Base-by-base conservation (phyloP, 2,888 invertebrate species). In the Odontocolon sp. region DNA sequence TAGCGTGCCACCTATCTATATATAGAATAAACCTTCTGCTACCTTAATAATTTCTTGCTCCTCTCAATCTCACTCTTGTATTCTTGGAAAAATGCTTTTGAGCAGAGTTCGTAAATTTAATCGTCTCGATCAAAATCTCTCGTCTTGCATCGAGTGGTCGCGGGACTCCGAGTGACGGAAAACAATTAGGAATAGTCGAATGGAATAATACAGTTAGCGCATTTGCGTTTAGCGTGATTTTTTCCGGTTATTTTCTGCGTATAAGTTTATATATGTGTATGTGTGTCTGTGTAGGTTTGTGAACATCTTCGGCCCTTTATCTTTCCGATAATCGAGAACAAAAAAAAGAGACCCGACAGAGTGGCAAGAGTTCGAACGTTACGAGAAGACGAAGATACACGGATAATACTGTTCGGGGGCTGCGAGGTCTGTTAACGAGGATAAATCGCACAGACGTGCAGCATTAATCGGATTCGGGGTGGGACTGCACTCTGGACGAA, bases 321-420 rank as follows among this genome's bases (percentile, higher is more conserved):
- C 31, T 14, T 11, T 42, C 18, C 8, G 6, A 18, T 11, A 47
- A 11, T 18, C 33, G 23, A 11, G n/a, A 16, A 54, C 52, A 42
- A 56, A 38, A 28, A 73, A 56, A 47, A 26, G n/a, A n/a, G n/a
- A n/a, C n/a, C n/a, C n/a, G n/a, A n/a, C n/a, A n/a, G n/a, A n/a
- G 21, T 45, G 31, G 23, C 57, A 57, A 66, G 57, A 72, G 63
- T 73, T 47, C 45, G 69, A 68, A 71, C 40, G 45, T 57, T 72
- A 61, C 66, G 78, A 72, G 73, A 78, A 57, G 71, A 76, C 76
- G 77, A 69, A 79, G 70, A 79, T 78, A 64, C 67, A 71, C 67
- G 78, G 78, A 80, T 81, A 81, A 81, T 81, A 81, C 81, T 81
- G 81, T 80, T 81, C 72, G 61, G 68, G 75, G 79, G 77, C 56